These are phyloP conservation scores for Sinella curviseta DNA, from an alignment of 1,140 invertebrate species.

Conservation along the genomic window DNA sequence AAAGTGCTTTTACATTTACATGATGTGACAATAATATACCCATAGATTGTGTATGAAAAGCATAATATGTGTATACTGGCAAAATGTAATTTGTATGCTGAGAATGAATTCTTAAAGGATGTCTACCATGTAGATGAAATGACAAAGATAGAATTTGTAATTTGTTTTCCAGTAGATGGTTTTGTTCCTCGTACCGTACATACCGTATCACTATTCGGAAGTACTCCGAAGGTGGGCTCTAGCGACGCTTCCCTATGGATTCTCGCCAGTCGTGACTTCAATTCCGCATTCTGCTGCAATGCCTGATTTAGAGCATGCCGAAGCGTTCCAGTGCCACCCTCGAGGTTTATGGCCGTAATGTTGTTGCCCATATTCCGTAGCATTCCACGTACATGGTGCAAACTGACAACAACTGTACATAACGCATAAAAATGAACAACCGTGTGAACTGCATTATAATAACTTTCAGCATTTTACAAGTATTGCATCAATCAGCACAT, in stretches of 20 bases:
- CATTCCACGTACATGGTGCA: constrained; percentile 36
- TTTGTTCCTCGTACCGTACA: background rate
- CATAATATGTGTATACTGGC: too few relatives aligned
- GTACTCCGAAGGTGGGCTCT: constrained; percentile 47
- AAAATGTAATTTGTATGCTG: too few relatives aligned
- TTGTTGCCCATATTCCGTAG: constrained; percentile 36
- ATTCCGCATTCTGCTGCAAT: constrained; percentile 72
- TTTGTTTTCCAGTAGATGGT: background rate
- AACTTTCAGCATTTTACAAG: background rate
- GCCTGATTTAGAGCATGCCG: constrained; percentile 65
- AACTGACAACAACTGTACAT: constrained; percentile 41
- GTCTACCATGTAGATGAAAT: background rate
- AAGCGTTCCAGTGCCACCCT: constrained; percentile 55
- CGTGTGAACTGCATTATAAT: constrained; percentile 5
- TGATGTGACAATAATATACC: too few relatives aligned
- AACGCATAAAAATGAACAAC: background rate
- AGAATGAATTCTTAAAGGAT: too few relatives aligned
- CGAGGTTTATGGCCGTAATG: constrained; percentile 34
- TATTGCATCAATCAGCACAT: background rate
- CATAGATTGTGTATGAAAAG: too few relatives aligned
- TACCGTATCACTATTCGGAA: constrained; percentile 50
- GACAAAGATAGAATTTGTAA: background rate
- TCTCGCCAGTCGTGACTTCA: constrained; percentile 64
- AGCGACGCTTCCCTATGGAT: constrained; percentile 63
- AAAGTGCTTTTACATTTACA: too few relatives aligned